Percentiles rank a stretch among this genome's conserved stretches.
phyloP scores from a whole-genome alignment of 2,113 vertebrate species.

The Hypanus sabinus region DNA sequence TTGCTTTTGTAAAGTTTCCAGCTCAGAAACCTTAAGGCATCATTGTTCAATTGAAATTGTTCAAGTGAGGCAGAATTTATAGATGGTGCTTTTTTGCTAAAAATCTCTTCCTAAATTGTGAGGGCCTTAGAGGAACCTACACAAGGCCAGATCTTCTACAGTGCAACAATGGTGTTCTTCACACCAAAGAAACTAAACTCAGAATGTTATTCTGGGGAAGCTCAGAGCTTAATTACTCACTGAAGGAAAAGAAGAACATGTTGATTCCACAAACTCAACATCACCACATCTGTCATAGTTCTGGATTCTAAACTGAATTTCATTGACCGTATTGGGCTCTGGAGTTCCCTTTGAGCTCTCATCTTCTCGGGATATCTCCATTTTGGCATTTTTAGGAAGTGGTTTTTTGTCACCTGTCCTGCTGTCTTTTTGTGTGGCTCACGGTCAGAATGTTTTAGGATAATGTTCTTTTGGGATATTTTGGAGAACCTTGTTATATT shows the following conservation, averaged over 20 bases:
- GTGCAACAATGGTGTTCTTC: background rate
- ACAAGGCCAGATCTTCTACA: background rate
- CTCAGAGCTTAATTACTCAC: background rate
- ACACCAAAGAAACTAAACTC: background rate
- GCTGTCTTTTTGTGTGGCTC: too few species aligned
- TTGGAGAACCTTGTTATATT: too few species aligned
- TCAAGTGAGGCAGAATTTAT: background rate
- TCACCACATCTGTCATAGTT: too few species aligned
- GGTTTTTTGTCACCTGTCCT: too few species aligned
- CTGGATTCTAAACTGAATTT: too few species aligned
- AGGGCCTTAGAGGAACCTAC: background rate
- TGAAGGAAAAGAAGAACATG: background rate
- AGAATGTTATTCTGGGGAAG: background rate
- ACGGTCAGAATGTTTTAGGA: too few species aligned
- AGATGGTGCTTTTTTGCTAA: background rate
- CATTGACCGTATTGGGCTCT: too few species aligned
- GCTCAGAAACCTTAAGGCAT: background rate
- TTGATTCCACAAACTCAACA: background rate
- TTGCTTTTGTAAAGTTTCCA: background rate
- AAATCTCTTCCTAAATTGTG: background rate
- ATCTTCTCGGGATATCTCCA: too few species aligned
- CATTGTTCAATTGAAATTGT: background rate
- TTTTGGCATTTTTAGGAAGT: too few species aligned
- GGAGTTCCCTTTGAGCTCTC: too few species aligned
- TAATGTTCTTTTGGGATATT: too few species aligned